Base-by-base conservation (phyloP, 2,797 vertebrate species). In the Vipera latastei region DNA sequence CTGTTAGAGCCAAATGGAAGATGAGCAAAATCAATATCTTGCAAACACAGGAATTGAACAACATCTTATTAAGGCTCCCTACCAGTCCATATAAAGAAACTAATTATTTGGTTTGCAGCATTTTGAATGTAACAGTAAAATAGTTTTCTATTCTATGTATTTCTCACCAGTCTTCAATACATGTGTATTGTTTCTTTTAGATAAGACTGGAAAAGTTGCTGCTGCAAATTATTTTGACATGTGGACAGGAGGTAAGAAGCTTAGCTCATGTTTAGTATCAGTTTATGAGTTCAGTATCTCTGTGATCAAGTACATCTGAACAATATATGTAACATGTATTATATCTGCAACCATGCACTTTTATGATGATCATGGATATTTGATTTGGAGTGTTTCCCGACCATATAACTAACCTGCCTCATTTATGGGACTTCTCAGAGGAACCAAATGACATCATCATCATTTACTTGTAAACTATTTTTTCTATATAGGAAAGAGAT, bases 171-270 rank as follows among this genome's bases (percentile, higher is more conserved):
- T 94, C 92, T 83, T 56, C 61, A 91, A 56, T 87, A 57, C 1
- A 0, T 8, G 0, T 3, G 0, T 4, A 86, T 93, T 53, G 51
- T 95, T 95, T 88, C 65, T 97, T 97, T 51, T 96, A 98, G 98
- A 97, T 95, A n/a, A 91, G 83, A 97, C 97, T 5, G 97, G 98
- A 93, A 93, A 97, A 91, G 18, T 92, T 78, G 11, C 1, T 8
- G 92, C 93, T 0, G 3, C 91, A 2, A 57, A 55, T 0, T 95
- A 83, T 93, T 98, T 98, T 95, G 97, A 98, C 88, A 98, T 98
- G 97, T 97, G 96, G 26, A 1, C n/a, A 90, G 96, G 94, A 83
- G 98, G 98, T 98, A 97, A 95, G 97, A 59, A 53, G 89, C 48
- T 63, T 63, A 56, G 14, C n/a, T 25, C 4, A 0, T 86, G 12